Percentiles rank a stretch among this genome's conserved stretches.
Conservation (phyloP, 2,113 vertebrate species). For the Pteronura brasiliensis region DNA sequence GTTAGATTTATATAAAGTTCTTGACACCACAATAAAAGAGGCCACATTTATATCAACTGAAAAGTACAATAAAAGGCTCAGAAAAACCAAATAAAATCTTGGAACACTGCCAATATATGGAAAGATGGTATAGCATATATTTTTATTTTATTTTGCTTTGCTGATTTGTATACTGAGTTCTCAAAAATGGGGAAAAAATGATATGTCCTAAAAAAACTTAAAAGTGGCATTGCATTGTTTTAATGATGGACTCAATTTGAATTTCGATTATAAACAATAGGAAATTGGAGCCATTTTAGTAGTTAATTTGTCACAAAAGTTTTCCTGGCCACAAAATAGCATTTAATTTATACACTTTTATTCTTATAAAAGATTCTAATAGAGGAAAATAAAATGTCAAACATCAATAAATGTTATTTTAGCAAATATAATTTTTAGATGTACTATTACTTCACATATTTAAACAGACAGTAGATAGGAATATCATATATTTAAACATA, state of each 20-base stretch:
- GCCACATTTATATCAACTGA: slow-evolving; percentile 26
- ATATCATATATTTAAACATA: slow-evolving; percentile 44
- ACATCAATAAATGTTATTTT: slow-evolving; percentile 66
- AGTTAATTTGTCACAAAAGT: slow-evolving; percentile 52
- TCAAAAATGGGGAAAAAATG: slow-evolving; percentile 65
- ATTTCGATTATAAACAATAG: slow-evolving; percentile 57
- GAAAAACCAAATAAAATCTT: slow-evolving; percentile 58
- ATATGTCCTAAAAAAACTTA: slow-evolving; percentile 20
- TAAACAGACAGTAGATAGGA: slow-evolving; percentile 47
- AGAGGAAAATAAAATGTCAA: slow-evolving; percentile 30
- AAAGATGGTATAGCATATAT: slow-evolving; percentile 25
- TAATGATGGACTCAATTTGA: slow-evolving; percentile 47
- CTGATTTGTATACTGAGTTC: slow-evolving; percentile 17
- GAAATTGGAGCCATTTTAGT: slow-evolving; percentile 2
- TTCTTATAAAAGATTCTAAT: slow-evolving; percentile 61
- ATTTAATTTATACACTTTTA: slow-evolving; percentile 56
- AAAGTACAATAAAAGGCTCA: slow-evolving; percentile 16
- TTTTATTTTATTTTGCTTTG: slow-evolving; percentile 74
- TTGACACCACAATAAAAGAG: slow-evolving; percentile 35
- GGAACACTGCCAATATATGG: slow-evolving; percentile 5
- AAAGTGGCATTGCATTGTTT: slow-evolving; percentile 51
- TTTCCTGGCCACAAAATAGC: slow-evolving; percentile 33
- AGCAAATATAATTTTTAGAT: slow-evolving; percentile 69
- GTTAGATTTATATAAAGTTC: slow-evolving; percentile 38
- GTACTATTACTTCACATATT: slow-evolving; percentile 63